phyloP scores from a whole-genome alignment of 2,797 vertebrate genomes.

The Odontamblyopus lacepedii region DNA sequence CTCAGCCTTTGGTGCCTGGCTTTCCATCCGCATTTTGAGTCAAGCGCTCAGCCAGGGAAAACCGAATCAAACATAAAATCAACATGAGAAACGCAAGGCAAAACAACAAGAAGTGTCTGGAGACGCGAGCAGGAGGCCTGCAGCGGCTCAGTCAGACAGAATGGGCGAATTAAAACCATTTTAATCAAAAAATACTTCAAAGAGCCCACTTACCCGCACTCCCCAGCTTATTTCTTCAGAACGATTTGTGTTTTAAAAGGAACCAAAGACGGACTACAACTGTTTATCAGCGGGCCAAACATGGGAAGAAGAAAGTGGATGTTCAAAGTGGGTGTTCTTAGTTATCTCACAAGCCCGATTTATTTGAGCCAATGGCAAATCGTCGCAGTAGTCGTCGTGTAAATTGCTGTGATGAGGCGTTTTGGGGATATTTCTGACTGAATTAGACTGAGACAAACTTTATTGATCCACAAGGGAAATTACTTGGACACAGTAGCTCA shows the following conservation, averaged over 20 bases:
- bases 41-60: constrained; percentile 44
- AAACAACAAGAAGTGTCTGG: constrained; percentile 39
- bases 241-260: constrained; percentile 22
- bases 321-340: constrained; percentile 11
- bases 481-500: no score
- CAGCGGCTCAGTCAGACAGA: constrained; percentile 46
- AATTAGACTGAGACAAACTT: no score
- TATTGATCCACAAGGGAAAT: no score
- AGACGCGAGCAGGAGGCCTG: constrained; percentile 42
- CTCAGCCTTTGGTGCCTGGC: constrained; percentile 37
- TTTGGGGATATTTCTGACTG: no score
- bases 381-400: not conserved
- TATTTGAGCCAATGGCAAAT: not conserved
- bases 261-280: constrained; percentile 22
- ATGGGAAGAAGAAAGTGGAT: constrained; percentile 14
- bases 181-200: constrained; percentile 54
- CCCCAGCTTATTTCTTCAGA: constrained; percentile 1
- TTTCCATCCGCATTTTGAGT: constrained; percentile 30
- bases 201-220: constrained; percentile 26
- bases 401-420: not conserved
- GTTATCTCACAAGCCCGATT: constrained; percentile 6
- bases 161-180: constrained; percentile 53
- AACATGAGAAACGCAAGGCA: constrained; percentile 50
- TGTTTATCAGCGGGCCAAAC: constrained; percentile 16
- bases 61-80: constrained; percentile 45